Percentiles rank a stretch among this genome's conserved stretches.
phyloP scores from a whole-genome alignment of 2,113 vertebrate genomes.

The Malurus melanocephalus region DNA sequence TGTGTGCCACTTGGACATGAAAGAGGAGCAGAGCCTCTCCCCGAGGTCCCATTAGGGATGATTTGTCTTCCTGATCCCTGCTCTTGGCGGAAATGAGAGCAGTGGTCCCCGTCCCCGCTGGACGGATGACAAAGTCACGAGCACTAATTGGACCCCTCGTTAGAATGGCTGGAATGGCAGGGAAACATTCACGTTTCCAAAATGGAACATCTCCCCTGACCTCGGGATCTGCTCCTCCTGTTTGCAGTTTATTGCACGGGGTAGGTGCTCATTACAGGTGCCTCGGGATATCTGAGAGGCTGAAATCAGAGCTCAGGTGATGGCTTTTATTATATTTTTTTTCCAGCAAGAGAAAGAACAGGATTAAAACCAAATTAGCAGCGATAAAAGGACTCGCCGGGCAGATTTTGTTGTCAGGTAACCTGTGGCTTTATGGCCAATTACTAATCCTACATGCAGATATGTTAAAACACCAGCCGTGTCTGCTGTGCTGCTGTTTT shows the following conservation, averaged over 20 bases:
- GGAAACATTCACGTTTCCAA: background rate
- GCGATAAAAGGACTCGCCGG: background rate
- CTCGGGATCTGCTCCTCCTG: background rate
- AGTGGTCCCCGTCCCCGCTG: background rate
- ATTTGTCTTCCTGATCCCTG: constrained; percentile 22
- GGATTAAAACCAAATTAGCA: constrained; percentile 6
- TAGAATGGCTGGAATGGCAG: background rate
- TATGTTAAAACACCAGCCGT: background rate
- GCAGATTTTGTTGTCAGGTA: background rate
- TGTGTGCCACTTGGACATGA: background rate
- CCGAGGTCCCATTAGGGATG: constrained; percentile 20
- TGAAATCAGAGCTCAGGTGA: background rate
- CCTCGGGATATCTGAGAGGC: background rate
- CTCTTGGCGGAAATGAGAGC: constrained; percentile 8
- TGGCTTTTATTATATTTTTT: background rate
- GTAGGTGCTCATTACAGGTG: background rate
- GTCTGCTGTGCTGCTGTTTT: background rate
- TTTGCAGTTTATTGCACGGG: background rate
- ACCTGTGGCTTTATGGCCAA: background rate
- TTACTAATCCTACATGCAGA: background rate
- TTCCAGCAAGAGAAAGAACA: background rate
- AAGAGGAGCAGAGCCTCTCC: background rate
- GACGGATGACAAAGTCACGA: background rate
- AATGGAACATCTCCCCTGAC: background rate
- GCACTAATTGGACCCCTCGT: constrained; percentile 41